Conservation (phyloP, 2,797 vertebrate species). For the Sebastes hubbsi region DNA sequence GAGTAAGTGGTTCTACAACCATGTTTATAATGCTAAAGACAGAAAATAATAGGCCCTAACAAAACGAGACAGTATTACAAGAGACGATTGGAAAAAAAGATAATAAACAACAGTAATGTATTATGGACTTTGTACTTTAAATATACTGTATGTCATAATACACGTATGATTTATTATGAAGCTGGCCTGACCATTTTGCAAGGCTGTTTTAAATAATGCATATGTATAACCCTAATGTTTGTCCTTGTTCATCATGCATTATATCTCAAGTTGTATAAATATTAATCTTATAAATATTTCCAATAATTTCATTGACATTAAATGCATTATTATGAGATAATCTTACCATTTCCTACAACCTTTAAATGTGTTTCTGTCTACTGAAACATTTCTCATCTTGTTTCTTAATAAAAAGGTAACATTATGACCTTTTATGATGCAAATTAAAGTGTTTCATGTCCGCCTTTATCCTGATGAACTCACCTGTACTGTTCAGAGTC, state of each 20-base stretch:
- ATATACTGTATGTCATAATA: not conserved
- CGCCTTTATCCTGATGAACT: no score
- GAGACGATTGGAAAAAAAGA: not conserved
- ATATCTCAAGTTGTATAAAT: not conserved
- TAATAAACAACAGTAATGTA: not conserved
- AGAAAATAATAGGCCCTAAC: not conserved
- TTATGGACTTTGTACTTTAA: not conserved
- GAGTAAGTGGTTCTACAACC: not conserved
- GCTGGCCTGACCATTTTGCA: not conserved
- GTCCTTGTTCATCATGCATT: not conserved
- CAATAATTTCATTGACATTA: not conserved
- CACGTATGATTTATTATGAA: not conserved
- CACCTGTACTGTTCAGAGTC: no score
- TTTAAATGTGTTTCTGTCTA: not conserved
- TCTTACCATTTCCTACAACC: not conserved
- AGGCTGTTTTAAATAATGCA: not conserved
- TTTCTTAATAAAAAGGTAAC: not conserved
- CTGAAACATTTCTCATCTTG: not conserved
- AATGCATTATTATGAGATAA: rapidly evolving
- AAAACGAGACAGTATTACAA: not conserved
- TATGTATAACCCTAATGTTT: not conserved
- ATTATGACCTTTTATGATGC: not conserved
- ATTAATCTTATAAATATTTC: not conserved
- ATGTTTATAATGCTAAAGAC: not conserved
- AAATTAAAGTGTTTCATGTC: not conserved